Evolutionary conservation across 2,888 invertebrate genomes (phyloP), one percentile per base, ranked within the genome.

Genomic region (Chrysina gloriosa): DNA sequence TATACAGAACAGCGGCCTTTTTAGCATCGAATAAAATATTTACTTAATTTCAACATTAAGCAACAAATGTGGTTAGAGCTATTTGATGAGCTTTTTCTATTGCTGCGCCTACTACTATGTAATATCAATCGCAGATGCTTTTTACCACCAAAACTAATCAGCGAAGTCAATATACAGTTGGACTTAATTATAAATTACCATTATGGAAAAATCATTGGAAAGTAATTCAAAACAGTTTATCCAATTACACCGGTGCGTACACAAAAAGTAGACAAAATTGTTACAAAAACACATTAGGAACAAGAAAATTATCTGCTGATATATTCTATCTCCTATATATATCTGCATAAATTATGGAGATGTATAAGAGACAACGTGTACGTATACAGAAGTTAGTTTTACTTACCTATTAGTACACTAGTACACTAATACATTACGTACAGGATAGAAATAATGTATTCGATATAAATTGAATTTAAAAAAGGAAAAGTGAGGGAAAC

Each of bases 391-490:
- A 23, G 25, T 47, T 7, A 21, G 9, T 19, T 2, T n/a, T 36
- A n/a, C 4, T 23, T 21, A 4, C 7, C 3, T 47, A 47, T 9
- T 11, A n/a, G 9, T 11, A 25, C 11, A 25, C 25, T 25, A n/a
- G 25, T 48, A 25, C 11, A 11, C 25, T 3, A 27, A 9, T 11
- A 14, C 25, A 11, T 5, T 25, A 48, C 21, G 48, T 11, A 48
- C 25, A 23, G 21, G n/a, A n/a, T n/a, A n/a, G n/a, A n/a, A 48
- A 25, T 56, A 58, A 58, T 58, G 16, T 42, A 58, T 58, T 58
- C 42, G 27, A 42, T 58, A 42, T 58, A 58, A 58, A 42, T 58
- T 25, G 27, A 58, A 58, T 25, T n/a, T 42, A 58, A 58, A 42
- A 42, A 34, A 56, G 5, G 19, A 23, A 23, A 11, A 56, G 19